A percentile compares a stretch with the other conserved stretches of the same genome.
These are phyloP conservation scores for Drosophila triauraria DNA, from an alignment of 1,140 invertebrate species.

Conservation along the genomic window DNA sequence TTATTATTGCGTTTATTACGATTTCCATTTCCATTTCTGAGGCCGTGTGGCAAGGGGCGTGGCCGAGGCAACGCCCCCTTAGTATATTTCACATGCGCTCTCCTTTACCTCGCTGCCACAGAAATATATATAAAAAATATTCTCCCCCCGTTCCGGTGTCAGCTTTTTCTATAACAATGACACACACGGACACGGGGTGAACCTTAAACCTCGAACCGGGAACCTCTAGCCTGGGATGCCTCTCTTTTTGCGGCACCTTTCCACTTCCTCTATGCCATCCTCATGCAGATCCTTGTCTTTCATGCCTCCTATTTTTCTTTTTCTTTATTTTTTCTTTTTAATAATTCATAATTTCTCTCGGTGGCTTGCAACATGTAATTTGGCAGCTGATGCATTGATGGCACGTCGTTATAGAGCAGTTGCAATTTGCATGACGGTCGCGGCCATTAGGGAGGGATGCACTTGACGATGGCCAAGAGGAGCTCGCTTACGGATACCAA, in stretches of 20 bases:
- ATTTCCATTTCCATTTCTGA: slow-evolving; percentile 62
- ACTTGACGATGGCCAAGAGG: slow-evolving; percentile 32
- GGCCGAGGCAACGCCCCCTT: slow-evolving; percentile 54
- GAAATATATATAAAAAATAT: slow-evolving; percentile 20
- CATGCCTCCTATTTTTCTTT: slow-evolving; percentile 7
- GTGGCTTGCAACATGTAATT: slow-evolving; percentile 63
- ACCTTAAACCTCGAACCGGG: slow-evolving; percentile 7
- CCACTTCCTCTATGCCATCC: slow-evolving; percentile 3
- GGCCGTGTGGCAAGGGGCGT: slow-evolving; percentile 66
- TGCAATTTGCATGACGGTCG: slow-evolving; percentile 57
- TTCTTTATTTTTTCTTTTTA: slow-evolving; percentile 18
- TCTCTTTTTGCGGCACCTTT: neutral
- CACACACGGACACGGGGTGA: slow-evolving; percentile 10
- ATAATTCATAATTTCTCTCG: slow-evolving; percentile 52
- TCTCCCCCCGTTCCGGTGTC: slow-evolving; percentile 67
- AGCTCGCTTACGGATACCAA: neutral
- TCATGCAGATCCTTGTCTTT: slow-evolving; percentile 43
- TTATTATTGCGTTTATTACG: slow-evolving; percentile 79
- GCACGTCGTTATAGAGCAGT: slow-evolving; percentile 37
- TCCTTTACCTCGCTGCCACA: slow-evolving; percentile 1
- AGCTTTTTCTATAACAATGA: slow-evolving; percentile 76
- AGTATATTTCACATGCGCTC: slow-evolving; percentile 42
- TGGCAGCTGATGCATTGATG: slow-evolving; percentile 67
- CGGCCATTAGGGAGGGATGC: slow-evolving; percentile 40
- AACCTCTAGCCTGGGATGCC: neutral